Evolutionary conservation across 2,113 vertebrate species (phyloP).

Genomic region (Rousettus leschenaultii): DNA sequence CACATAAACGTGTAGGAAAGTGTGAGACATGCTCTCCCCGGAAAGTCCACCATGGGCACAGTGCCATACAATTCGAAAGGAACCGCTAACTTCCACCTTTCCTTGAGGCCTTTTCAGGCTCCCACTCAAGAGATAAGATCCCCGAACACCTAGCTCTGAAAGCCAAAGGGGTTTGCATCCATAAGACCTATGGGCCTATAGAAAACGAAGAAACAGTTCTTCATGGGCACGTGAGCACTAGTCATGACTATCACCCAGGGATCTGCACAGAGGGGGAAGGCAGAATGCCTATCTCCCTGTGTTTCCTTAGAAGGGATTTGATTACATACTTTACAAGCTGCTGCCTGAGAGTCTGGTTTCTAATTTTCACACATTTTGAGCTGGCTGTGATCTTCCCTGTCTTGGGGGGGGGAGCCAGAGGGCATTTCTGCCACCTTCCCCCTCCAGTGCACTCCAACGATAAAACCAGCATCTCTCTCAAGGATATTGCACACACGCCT

Average conservation of each 20-base stretch:
- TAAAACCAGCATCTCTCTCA: neutral
- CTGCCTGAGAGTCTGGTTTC: neutral
- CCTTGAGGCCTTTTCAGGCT: neutral
- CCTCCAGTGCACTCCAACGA: neutral
- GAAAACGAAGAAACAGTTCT: neutral
- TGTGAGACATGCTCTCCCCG: neutral
- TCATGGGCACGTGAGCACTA: neutral
- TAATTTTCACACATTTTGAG: neutral
- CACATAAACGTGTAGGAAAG: neutral
- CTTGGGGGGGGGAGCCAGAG: neutral
- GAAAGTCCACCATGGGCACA: neutral
- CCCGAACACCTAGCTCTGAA: neutral
- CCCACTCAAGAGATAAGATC: neutral
- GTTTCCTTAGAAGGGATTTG: neutral
- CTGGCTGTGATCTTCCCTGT: neutral
- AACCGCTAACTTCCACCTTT: neutral
- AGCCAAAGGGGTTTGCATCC: neutral
- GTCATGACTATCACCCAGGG: neutral
- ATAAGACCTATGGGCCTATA: neutral
- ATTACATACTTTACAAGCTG: neutral
- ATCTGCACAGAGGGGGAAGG: neutral
- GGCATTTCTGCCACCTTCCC: neutral
- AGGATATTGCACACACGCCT: neutral
- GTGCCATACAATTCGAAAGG: no score
- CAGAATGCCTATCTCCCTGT: neutral